Percentiles rank a stretch among this genome's conserved stretches.
These are phyloP conservation scores for Dryas iulia DNA, from an alignment of 1,140 invertebrate species.

Conservation along the genomic window DNA sequence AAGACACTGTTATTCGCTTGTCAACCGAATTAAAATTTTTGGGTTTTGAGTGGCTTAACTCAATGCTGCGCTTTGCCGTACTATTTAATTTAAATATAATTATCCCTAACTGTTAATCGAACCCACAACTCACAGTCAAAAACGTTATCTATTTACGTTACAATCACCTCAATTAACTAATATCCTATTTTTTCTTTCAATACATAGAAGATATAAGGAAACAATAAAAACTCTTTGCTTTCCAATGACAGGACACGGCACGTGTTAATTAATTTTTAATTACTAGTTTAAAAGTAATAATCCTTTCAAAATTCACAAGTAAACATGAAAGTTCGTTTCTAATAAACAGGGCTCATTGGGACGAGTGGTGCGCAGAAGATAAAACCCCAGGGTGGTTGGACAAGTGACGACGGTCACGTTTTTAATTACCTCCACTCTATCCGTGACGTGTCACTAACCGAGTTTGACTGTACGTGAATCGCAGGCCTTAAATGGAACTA, in stretches of 20 bases:
- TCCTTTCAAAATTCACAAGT: conserved; percentile 2
- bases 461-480: conserved; percentile 17
- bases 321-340: background rate
- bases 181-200: background rate
- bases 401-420: conserved; percentile 78
- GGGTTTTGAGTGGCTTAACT: too few species aligned
- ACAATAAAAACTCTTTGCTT: background rate
- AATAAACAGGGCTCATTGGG: conserved; percentile 7
- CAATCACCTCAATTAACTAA: too few species aligned
- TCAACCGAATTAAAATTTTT: too few species aligned
- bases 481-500: background rate
- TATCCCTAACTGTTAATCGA: too few species aligned
- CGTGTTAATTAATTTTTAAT: background rate
- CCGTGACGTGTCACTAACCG: conserved; percentile 55
- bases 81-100: too few species aligned
- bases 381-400: conserved; percentile 35
- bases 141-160: too few species aligned
- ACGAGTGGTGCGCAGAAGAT: conserved; percentile 18
- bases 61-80: too few species aligned
- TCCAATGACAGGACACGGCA: background rate
- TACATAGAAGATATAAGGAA: background rate
- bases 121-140: too few species aligned
- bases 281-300: background rate
- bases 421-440: conserved; percentile 72
- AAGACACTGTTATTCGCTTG: too few species aligned